Base-by-base conservation (phyloP, 1,140 invertebrate species). In the Conopomorpha cramerella region DNA sequence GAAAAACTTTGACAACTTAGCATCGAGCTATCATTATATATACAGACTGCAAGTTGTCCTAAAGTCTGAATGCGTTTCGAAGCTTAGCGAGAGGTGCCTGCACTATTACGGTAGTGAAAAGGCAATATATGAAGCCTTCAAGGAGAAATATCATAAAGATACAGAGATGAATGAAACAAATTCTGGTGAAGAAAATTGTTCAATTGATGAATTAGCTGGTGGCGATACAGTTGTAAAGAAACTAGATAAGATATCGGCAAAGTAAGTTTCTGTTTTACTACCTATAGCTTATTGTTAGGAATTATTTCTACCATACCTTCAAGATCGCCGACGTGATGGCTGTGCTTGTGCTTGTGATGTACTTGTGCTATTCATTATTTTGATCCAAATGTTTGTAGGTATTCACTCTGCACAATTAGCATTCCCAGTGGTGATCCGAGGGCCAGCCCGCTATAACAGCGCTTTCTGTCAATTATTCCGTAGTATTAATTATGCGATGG, bases 1-100 rank as follows among this genome's bases (percentile, higher is more conserved):
- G 3, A 65, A 64, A 39, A 51, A 29, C 8, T 68, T 74, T 30
- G 57, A 61, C 19, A 60, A 72, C 29, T 45, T 74, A 2, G 53
- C 65, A 3, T 56, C 70, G 2, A 49, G 59, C 30, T 50, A 64
- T n/a, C 64, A 57, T 2, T 61, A 68, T 43, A 59, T 53, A 12
- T 74, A 71, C 37, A 37, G 66, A 1, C 30, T 74, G 0, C 51
- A 53, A 45, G 48, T 70, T 1, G 51, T 63, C 10, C 34, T 72
- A 12, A 60, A 55, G 34, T 35, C 61, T 0, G 30, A 46, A 15
- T 48, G 49, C 0, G 49, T 59, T 0, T 13, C 42, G 2, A 16
- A 29, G 1, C 26, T 68, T 1, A 46, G 48, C 0, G 40, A 51
- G 1, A 35, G 26, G 27, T 48, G 51, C 1, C 2, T 58, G 1